Evolutionary conservation across 2,888 invertebrate genomes (phyloP).

Genomic region (Mantis religiosa): DNA sequence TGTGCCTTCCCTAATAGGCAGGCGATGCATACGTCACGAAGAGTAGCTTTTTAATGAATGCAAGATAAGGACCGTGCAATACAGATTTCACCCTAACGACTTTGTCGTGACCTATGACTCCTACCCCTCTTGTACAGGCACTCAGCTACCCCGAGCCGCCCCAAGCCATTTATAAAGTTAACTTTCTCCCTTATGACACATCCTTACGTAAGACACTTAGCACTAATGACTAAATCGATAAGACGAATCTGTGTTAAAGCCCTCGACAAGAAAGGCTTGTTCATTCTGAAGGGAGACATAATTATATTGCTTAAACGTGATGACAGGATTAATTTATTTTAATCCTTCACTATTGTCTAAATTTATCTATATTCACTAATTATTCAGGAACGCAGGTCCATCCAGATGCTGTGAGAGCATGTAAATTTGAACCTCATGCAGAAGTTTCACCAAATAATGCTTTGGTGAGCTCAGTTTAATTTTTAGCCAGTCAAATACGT

Average conservation of each 20-base stretch:
- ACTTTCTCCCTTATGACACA: not conserved
- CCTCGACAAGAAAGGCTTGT: not conserved
- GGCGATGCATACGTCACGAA: not conserved
- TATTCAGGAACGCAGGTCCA: too few species aligned
- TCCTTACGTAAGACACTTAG: not conserved
- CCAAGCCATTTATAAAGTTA: not conserved
- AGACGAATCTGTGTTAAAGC: not conserved
- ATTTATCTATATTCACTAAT: too few species aligned
- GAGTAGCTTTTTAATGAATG: not conserved
- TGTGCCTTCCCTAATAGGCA: not conserved
- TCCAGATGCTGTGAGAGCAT: too few species aligned
- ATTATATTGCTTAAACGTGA: not conserved
- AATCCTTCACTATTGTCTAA: too few species aligned
- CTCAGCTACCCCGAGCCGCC: not conserved
- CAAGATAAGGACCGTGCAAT: not conserved
- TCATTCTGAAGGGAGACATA: not conserved
- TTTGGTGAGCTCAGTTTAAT: too few species aligned
- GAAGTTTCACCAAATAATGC: too few species aligned
- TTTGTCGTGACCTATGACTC: not conserved
- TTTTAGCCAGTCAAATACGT: too few species aligned
- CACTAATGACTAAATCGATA: conserved; percentile 17
- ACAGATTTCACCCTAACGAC: not conserved
- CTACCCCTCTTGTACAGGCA: not conserved
- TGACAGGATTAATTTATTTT: too few species aligned
- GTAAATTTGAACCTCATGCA: too few species aligned